These are phyloP conservation scores for Parthenolecanium corni DNA, from an alignment of 2,888 invertebrate species.

Conservation along the genomic window DNA sequence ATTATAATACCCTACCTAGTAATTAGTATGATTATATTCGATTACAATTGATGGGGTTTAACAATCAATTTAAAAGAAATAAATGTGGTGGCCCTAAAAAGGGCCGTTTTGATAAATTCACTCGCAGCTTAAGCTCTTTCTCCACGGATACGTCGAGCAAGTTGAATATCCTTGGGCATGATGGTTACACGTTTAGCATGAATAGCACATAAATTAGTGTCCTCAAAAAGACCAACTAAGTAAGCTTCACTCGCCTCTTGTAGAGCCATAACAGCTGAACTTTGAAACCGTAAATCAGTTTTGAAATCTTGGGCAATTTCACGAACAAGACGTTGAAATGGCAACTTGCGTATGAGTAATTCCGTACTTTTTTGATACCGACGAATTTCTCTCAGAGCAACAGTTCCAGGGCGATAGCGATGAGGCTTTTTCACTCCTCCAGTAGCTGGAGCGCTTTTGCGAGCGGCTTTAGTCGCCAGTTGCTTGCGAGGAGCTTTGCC, in stretches of 20 bases:
- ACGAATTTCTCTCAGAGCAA: slow-evolving; percentile 55
- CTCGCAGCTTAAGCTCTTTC: slow-evolving; percentile 24
- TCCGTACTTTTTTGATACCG: slow-evolving; percentile 47
- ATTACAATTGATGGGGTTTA: too few relatives aligned
- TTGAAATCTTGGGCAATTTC: slow-evolving; percentile 44
- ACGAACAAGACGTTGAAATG: slow-evolving; percentile 44
- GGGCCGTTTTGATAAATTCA: slow-evolving; percentile 21
- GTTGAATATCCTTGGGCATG: slow-evolving; percentile 51
- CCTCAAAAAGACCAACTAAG: too few relatives aligned
- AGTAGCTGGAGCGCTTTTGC: too few relatives aligned
- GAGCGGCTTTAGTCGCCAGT: too few relatives aligned
- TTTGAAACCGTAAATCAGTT: too few relatives aligned
- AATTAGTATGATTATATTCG: too few relatives aligned
- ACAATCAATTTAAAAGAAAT: slow-evolving; percentile 11
- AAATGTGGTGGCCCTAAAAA: slow-evolving; percentile 28
- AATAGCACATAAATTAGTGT: too few relatives aligned
- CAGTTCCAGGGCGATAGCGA: slow-evolving; percentile 38
- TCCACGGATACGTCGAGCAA: slow-evolving; percentile 38
- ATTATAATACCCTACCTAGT: too few relatives aligned
- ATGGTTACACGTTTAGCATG: slow-evolving; percentile 56
- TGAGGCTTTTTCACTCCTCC: slow-evolving; percentile 47
- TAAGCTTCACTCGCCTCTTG: too few relatives aligned
- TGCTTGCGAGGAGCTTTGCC: too few relatives aligned
- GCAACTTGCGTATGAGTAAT: slow-evolving; percentile 44
- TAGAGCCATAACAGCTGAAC: too few relatives aligned